Evolutionary conservation across 2,113 vertebrate species (phyloP), one percentile per base, ranked within the genome.

Genomic region (Megaptera novaeangliae): DNA sequence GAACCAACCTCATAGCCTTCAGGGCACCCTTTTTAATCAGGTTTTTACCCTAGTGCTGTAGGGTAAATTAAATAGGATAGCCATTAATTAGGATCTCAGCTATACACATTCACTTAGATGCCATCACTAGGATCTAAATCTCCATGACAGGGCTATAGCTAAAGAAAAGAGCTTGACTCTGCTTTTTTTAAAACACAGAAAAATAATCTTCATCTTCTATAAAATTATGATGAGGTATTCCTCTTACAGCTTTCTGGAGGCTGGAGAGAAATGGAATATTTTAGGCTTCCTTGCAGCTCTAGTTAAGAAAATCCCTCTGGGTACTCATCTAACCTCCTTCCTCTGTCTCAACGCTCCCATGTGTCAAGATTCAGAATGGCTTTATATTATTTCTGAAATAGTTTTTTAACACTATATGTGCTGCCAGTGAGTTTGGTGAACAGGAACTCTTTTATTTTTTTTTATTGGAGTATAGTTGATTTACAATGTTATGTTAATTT

Each of bases 41-140:
- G 41, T 34, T 95, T 94, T 88, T 41, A 12, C 57, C 11, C 34
- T 12, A 4, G 20, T 64, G 66, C 91, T 97, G 31, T 5, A 36
- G 95, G 95, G 39, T 17, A 69, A 63, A 44, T 84, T 82, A 91
- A 94, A 95, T 78, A 71, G 77, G 75, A 78, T 44, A 75, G 66
- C 34, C 91, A 64, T 68, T 96, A 91, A 94, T 97, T 91, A 94
- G 85, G 29, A 29, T 8, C 4, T 49, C 39, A 39, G 75, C 57
- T 59, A 6, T 17, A 6, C 27, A 69, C 25, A 44, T 34, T 34
- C 85, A 17, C 55, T 72, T 20, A 27, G 71, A 46, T 69, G 57
- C n/a, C 92, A 59, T 88, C 8, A 8, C 6, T 34, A 29, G 17
- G 18, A 74, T n/a, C 49, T 29, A 39, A 29, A 18, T 75, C 27